Evolutionary conservation across 2,888 invertebrate species (phyloP).

Genomic region (Drosophila yooni): DNA sequence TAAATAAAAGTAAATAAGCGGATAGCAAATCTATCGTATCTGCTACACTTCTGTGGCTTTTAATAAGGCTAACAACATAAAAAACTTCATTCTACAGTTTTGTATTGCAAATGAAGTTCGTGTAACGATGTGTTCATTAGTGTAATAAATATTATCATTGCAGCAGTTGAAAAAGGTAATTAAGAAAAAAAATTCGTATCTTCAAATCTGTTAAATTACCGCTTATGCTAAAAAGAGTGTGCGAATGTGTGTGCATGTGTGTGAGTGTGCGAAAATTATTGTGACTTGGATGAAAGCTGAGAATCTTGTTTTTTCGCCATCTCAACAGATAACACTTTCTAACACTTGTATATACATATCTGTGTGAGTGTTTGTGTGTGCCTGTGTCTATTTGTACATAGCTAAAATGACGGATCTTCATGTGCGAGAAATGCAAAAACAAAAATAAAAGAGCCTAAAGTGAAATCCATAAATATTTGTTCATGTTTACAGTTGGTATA

Average conservation of each 20-base stretch:
- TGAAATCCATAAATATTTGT: constrained; percentile 25
- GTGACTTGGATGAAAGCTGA: constrained; percentile 18
- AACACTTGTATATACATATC: not conserved
- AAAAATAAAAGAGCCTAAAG: constrained; percentile 30
- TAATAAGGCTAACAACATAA: constrained; percentile 7
- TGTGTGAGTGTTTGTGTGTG: not conserved
- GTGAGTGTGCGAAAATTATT: constrained; percentile 12
- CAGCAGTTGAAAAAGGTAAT: constrained; percentile 15
- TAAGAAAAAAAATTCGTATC: not conserved
- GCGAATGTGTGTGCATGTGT: constrained; percentile 3
- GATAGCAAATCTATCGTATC: constrained; percentile 24
- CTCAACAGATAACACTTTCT: constrained; percentile 27
- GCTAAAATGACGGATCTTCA: constrained; percentile 26
- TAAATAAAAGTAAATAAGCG: constrained; percentile 26
- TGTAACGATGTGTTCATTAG: constrained; percentile 23
- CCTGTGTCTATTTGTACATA: not conserved
- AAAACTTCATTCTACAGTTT: constrained; percentile 14
- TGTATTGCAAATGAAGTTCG: constrained; percentile 14
- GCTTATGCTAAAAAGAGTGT: not conserved
- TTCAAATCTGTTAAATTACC: constrained; percentile 7
- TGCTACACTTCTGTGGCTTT: constrained; percentile 26
- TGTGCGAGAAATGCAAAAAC: constrained; percentile 20
- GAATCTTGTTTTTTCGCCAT: constrained; percentile 18
- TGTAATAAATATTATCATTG: constrained; percentile 16
- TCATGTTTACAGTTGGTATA: not conserved